Percentiles rank a stretch among this genome's conserved stretches.
Evolutionary conservation across 2,113 vertebrate species (phyloP).

Genomic region (Colinus virginianus): DNA sequence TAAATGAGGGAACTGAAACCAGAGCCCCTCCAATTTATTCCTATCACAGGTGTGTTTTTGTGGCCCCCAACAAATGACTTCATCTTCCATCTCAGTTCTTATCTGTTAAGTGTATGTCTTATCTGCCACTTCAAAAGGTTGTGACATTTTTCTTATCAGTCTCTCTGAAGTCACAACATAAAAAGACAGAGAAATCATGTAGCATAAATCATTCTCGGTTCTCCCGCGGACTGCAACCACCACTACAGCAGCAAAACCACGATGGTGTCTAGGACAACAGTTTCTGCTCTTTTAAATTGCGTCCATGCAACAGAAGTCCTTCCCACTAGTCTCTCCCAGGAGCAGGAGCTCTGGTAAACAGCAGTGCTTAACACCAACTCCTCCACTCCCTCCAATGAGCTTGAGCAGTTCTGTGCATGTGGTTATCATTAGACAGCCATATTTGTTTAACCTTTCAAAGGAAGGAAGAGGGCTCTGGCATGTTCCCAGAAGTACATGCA

Average conservation of each 20-base stretch:
- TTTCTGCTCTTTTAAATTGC: background rate
- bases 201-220: background rate
- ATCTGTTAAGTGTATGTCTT: constrained; percentile 13
- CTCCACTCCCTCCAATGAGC: background rate
- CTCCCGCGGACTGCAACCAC: background rate
- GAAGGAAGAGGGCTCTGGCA: constrained; percentile 66
- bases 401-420: background rate
- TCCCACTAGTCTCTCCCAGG: background rate
- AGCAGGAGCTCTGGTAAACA: background rate
- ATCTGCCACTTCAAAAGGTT: constrained; percentile 47
- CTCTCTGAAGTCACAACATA: constrained; percentile 8
- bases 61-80: constrained; percentile 25
- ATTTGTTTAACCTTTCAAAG: constrained; percentile 64
- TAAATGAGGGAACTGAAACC: background rate
- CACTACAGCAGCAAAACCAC: background rate
- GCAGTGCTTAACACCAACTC: background rate
- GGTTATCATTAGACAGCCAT: constrained; percentile 4
- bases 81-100: constrained; percentile 24
- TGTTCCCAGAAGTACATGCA: background rate
- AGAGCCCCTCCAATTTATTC: background rate
- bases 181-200: constrained; percentile 13
- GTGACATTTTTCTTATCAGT: constrained; percentile 20
- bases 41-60: constrained; percentile 29
- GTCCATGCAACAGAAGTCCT: background rate
- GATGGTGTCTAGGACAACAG: background rate